A percentile compares a stretch with the other conserved stretches of the same genome.
phyloP scores from a whole-genome alignment of 1,140 invertebrate genomes.

The Brachystomella parvula region DNA sequence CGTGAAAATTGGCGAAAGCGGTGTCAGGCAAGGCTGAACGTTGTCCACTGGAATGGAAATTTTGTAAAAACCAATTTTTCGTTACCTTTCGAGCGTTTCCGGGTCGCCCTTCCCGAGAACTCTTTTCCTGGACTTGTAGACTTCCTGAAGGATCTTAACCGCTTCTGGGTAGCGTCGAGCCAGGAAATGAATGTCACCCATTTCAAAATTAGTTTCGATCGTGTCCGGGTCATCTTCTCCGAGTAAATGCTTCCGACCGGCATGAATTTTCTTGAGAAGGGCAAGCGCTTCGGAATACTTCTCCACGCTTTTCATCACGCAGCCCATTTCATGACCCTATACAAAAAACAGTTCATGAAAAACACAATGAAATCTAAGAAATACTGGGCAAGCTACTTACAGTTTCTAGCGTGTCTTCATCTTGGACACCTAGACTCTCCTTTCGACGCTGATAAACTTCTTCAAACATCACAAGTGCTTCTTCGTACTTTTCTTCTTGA shows the following conservation, averaged over 20 bases:
- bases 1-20: not conserved
- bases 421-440: slow-evolving; percentile 34
- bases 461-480: slow-evolving; percentile 36
- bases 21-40: not conserved
- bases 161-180: slow-evolving; percentile 14
- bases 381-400: not conserved
- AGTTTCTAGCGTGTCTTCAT: slow-evolving; percentile 38
- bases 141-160: slow-evolving; percentile 14
- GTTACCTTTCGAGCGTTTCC: slow-evolving; percentile 22
- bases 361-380: not conserved
- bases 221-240: slow-evolving; percentile 24
- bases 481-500: slow-evolving; percentile 33
- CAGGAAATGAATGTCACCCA: slow-evolving; percentile 14
- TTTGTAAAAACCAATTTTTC: not conserved
- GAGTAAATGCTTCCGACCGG: slow-evolving; percentile 14
- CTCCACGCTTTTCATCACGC: not conserved
- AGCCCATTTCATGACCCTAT: slow-evolving; percentile 15
- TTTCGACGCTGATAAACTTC: slow-evolving; percentile 34
- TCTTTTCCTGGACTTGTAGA: slow-evolving; percentile 16
- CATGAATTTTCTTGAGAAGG: slow-evolving; percentile 17
- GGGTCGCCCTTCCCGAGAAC: slow-evolving; percentile 15
- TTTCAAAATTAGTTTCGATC: slow-evolving; percentile 14
- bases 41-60: not conserved
- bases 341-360: not conserved
- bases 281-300: slow-evolving; percentile 9